Percentiles rank a stretch among this genome's conserved stretches.
These are phyloP conservation scores for Stigmatopora argus DNA, from an alignment of 2,113 vertebrate species.

Conservation along the genomic window DNA sequence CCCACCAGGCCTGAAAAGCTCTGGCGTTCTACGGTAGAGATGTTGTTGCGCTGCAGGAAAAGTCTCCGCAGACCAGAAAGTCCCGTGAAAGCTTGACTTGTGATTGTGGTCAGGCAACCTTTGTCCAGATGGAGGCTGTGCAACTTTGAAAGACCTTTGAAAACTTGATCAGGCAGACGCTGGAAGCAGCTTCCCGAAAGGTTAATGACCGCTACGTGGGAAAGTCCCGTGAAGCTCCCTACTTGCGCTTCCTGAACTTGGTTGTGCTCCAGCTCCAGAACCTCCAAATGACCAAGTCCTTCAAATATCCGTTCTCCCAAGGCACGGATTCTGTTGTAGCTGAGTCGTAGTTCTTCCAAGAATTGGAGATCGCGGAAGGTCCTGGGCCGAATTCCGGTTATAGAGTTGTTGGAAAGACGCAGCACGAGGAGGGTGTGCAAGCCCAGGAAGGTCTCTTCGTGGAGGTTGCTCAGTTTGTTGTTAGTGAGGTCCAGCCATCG, in stretches of 20 bases:
- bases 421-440: slow-evolving; percentile 84
- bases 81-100: slow-evolving; percentile 72
- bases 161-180: slow-evolving; percentile 76
- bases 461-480: slow-evolving; percentile 78
- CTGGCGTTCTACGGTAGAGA: slow-evolving; percentile 74
- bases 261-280: slow-evolving; percentile 85
- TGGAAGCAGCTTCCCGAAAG: slow-evolving; percentile 85
- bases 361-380: slow-evolving; percentile 89
- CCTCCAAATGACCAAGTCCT: slow-evolving; percentile 84
- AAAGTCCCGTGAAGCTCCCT: slow-evolving; percentile 79
- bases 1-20: slow-evolving; percentile 79
- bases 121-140: slow-evolving; percentile 92
- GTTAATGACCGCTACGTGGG: slow-evolving; percentile 85
- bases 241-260: slow-evolving; percentile 79
- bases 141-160: slow-evolving; percentile 79
- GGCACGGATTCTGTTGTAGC: slow-evolving; percentile 79
- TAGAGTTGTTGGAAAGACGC: slow-evolving; percentile 84
- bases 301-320: slow-evolving; percentile 81
- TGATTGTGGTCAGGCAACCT: slow-evolving; percentile 79
- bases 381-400: slow-evolving; percentile 73
- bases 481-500: slow-evolving; percentile 92
- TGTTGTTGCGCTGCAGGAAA: slow-evolving; percentile 81
- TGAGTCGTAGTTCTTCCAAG: slow-evolving; percentile 85
- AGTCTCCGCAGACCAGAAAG: slow-evolving; percentile 83
- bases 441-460: slow-evolving; percentile 85